Percentiles rank a stretch among this genome's conserved stretches.
Evolutionary conservation across 2,888 invertebrate genomes (phyloP).

Genomic region (Chloromyia formosa): DNA sequence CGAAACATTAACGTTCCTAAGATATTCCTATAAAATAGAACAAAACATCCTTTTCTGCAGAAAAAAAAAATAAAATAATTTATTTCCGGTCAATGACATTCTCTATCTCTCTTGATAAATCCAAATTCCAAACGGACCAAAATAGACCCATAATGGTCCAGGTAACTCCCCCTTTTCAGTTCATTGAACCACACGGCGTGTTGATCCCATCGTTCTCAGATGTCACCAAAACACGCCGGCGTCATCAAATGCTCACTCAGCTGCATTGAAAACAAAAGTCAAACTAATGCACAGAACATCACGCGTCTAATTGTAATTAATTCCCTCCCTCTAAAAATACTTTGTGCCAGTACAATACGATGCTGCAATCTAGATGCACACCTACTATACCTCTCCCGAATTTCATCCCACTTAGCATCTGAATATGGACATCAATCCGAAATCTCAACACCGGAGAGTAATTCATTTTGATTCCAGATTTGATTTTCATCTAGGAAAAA

Average conservation of each 20-base stretch:
- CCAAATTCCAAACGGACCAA: neutral
- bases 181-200: constrained; percentile 19
- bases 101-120: neutral
- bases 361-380: too few species aligned
- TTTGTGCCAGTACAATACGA: too few species aligned
- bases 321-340: constrained; percentile 31
- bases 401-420: too few species aligned
- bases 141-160: constrained; percentile 1
- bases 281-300: constrained; percentile 34
- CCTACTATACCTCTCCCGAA: too few species aligned
- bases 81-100: neutral
- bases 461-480: too few species aligned
- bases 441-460: neutral
- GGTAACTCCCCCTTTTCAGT: constrained; percentile 17
- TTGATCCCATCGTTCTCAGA: neutral
- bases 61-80: too few species aligned
- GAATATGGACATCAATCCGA: too few species aligned
- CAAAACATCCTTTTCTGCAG: too few species aligned
- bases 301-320: constrained; percentile 49
- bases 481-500: too few species aligned
- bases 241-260: constrained; percentile 23
- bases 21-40: too few species aligned
- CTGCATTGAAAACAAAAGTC: constrained; percentile 13
- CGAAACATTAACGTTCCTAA: too few species aligned
- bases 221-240: constrained; percentile 19